Percentiles rank a stretch among this genome's conserved stretches.
Evolutionary conservation across 2,113 vertebrate species (phyloP).

Genomic region (Murina feae): DNA sequence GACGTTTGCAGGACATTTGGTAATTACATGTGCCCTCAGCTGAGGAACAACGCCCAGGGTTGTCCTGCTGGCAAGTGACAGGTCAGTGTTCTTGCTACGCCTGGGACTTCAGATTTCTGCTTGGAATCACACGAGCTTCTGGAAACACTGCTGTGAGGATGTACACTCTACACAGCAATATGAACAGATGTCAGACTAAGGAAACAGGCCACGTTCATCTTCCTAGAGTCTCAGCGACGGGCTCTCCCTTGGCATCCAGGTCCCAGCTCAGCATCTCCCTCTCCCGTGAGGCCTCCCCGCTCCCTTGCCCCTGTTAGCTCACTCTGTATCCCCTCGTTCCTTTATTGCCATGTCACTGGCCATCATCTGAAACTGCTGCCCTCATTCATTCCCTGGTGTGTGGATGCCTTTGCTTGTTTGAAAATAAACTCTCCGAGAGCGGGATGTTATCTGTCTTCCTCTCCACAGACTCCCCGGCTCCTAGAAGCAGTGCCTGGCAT

Average conservation of each 20-base stretch:
- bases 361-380: background rate
- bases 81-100: conserved; percentile 54
- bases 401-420: background rate
- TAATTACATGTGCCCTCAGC: conserved; percentile 80
- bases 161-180: background rate
- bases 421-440: background rate
- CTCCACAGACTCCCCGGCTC: background rate
- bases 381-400: background rate
- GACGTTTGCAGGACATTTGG: conserved; percentile 78
- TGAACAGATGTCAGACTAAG: background rate
- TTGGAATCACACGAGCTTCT: conserved; percentile 22
- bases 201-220: background rate
- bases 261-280: background rate
- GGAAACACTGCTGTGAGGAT: background rate
- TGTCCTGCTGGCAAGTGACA: conserved; percentile 73
- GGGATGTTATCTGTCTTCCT: background rate
- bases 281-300: fast-evolving
- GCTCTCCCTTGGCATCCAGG: background rate
- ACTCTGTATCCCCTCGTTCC: background rate
- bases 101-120: conserved; percentile 35
- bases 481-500: background rate
- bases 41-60: conserved; percentile 76
- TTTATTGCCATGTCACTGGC: background rate
- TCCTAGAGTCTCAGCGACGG: background rate
- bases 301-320: fast-evolving